Base-by-base conservation (phyloP, 2,113 vertebrate genomes). In the Phaethon lepturus region DNA sequence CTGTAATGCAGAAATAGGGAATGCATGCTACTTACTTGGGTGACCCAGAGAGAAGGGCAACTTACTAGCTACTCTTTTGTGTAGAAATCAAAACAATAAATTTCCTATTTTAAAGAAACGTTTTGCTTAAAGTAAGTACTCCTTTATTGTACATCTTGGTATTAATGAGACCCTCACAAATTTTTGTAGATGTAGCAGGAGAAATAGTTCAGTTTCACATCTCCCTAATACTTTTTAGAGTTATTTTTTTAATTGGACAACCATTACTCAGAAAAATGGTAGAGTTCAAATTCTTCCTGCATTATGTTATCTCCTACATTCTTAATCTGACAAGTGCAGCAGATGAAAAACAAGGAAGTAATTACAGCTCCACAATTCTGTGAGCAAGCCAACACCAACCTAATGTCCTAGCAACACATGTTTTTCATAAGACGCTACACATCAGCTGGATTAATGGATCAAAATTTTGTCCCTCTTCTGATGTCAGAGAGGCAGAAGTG, bases 271-370 rank as follows among this genome's bases (percentile, higher is more conserved):
- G 12, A 83, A 82, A 90, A 83, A 69, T 3, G 1, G 12, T 31
- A 29, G 11, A 56, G 49, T 58, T 26, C 35, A 78, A 76, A 79
- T 73, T 82, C 74, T 73, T 79, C 53, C 44, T 45, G 12, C 31
- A 31, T 42, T 90, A 40, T n/a, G n/a, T 50, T 85, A 44, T 83
- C 75, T 50, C 42, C 59, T 63, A 58, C 25, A 33, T 59, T 62
- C 85, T 88, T 91, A 55, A 47, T 35, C 52, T 75, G 67, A 83
- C 9, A n/a, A 59, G 9, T 20, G 56, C 75, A 92, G 64, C 17
- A 86, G 76, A 75, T 33, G 52, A 95, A 94, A 86, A 90, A 18
- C 44, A 89, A 94, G 73, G 64, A 95, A 95, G 56, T 75, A 71
- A 95, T 92, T 89, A 88, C 35, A 81, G 53, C 35, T 67, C 40